Conservation (phyloP, 1,140 invertebrate species). For the Dolichoris vasculosae region DNA sequence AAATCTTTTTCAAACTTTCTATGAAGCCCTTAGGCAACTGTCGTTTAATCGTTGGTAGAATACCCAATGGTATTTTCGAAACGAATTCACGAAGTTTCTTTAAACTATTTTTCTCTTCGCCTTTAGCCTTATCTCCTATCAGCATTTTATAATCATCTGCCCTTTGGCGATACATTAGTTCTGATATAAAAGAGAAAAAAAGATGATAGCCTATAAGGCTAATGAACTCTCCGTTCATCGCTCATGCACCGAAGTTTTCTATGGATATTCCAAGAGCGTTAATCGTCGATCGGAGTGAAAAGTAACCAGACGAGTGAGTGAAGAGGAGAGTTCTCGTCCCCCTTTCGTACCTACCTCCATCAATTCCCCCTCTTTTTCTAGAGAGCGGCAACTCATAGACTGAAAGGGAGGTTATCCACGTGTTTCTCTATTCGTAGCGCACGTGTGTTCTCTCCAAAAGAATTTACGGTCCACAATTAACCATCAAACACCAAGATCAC, state of each 20-base stretch:
- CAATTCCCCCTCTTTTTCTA: constrained; percentile 1
- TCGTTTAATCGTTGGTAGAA: background rate
- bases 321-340: constrained; percentile 42
- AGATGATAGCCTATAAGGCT: constrained; percentile 26
- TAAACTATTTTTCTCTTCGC: constrained; percentile 10
- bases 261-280: constrained; percentile 46
- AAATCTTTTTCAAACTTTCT: no score
- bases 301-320: constrained; percentile 50
- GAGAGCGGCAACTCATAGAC: background rate
- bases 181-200: constrained; percentile 28
- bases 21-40: background rate
- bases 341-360: constrained; percentile 22
- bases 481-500: constrained; percentile 43
- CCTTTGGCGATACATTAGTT: constrained; percentile 31
- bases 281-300: constrained; percentile 50
- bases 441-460: background rate
- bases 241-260: constrained; percentile 38
- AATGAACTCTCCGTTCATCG: constrained; percentile 29
- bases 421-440: constrained; percentile 24
- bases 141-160: constrained; percentile 29
- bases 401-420: constrained; percentile 30
- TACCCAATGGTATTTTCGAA: background rate
- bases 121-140: background rate
- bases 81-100: background rate
- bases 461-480: constrained; percentile 52